Base-by-base conservation (phyloP, 2,113 vertebrate species). In the Lagopus leucura region DNA sequence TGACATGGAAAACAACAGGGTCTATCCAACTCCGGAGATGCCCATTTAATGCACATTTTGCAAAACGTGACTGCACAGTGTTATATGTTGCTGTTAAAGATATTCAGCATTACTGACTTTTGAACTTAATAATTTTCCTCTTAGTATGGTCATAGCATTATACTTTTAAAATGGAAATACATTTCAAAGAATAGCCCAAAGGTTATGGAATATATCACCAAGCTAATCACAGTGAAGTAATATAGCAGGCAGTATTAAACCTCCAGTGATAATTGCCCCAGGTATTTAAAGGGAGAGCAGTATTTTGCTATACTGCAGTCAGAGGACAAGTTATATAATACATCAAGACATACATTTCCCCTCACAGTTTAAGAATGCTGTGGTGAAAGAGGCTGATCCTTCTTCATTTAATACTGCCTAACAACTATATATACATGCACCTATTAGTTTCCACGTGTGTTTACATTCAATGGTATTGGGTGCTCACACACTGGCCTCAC, bases 141-240 rank as follows among this genome's bases (percentile, higher is more conserved):
- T 94, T 92, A 80, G 75, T 77, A 72, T 66, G 66, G 91, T 61
- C 90, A 88, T 38, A 86, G 81, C 52, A 72, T 92, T 81, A 69
- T 47, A 74, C 73, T 69, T 94, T 63, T 55, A 71, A 95, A 96
- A 96, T 87, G 76, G 87, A 96, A 96, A 96, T 91, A 45, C 28
- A 73, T 96, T 96, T 95, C 92, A 95, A 93, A 95, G 70, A 92
- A 93, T 80, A 88, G 94, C 95, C 94, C 80, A 91, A 83, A 95
- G 93, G 90, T 94, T 92, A 88, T 55, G 74, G 92, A 90, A 97
- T 95, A 86, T 86, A 97, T 91, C 93, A 92, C 90, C 47, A 63
- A 85, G 80, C 89, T 97, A 95, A 97, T 93, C 93, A 96, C 38
- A 88, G 47, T 12, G 13, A 80, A 83, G 94, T 75, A 92, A 85